Base-by-base conservation (phyloP, 2,888 invertebrate species). In the Chaitophorus viminalis region DNA sequence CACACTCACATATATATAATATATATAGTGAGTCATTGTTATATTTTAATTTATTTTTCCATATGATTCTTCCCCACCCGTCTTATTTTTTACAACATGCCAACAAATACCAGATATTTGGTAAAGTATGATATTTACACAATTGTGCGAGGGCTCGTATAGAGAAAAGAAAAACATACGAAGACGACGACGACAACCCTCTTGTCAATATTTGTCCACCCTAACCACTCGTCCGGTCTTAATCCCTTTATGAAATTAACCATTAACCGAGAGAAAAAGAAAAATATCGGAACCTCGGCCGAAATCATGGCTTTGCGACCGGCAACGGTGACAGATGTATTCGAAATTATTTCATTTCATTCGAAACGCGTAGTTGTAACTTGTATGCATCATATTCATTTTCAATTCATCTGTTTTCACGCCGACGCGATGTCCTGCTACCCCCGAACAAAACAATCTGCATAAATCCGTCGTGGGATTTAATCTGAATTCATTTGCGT, bases 181-280 rank as follows among this genome's bases (percentile, higher is more conserved):
- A 8, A 46, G 18, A 29, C 29, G 68, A 65, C 54, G 39, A 74
- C 74, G 33, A 75, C 36, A 70, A 33, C 60, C 60, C 60, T 60
- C 60, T 60, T 25, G 60, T n/a, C 29, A 60, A 29, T 76, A 29
- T 76, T 76, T 76, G n/a, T 65, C 60, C 14, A 33, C 33, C n/a
- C 17, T n/a, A 14, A 33, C 46, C 14, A 76, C 46, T 29, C 76
- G 70, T 70, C 29, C 70, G 25, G 75, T 36, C 60, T 36, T 74
- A 60, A 86, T 86, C 86, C 86, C 29, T 87, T 87, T 74, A 86
- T 46, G 65, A 46, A 79, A 75, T 81, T 65, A 75, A 2, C 52
- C 52, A 11, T 60, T 18, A 36, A 36, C 74, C 46, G 14, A 14
- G n/a, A 76, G 33, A 18, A 52, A 46, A 36, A 74, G 14, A 70